Conservation (phyloP, 1,140 invertebrate genomes). For the Linepithema humile region DNA sequence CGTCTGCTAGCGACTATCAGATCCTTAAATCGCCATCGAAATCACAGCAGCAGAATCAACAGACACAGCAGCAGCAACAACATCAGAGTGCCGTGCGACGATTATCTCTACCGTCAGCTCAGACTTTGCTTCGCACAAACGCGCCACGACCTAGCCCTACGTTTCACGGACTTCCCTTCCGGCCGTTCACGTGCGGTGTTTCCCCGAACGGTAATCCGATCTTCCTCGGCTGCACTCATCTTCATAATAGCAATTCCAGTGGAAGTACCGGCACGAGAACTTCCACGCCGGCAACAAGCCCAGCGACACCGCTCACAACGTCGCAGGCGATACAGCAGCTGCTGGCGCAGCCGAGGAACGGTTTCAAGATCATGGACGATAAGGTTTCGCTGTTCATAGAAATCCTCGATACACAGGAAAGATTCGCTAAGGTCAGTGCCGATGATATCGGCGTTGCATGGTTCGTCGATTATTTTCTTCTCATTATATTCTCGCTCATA, state of each 20-base stretch:
- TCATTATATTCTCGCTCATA: neutral
- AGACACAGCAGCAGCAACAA: slow-evolving; percentile 50
- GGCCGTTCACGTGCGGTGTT: slow-evolving; percentile 82
- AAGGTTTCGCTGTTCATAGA: slow-evolving; percentile 91
- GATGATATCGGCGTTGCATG: neutral
- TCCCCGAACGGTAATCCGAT: slow-evolving; percentile 83
- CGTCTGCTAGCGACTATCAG: slow-evolving; percentile 87
- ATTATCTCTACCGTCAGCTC: slow-evolving; percentile 81
- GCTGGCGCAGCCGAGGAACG: slow-evolving; percentile 88
- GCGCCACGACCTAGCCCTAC: slow-evolving; percentile 86
- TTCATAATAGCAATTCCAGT: slow-evolving; percentile 73
- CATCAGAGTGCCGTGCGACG: slow-evolving; percentile 75
- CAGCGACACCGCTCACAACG: slow-evolving; percentile 84
- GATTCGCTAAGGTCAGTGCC: slow-evolving; percentile 89
- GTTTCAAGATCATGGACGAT: slow-evolving; percentile 90
- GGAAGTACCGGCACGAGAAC: slow-evolving; percentile 74
- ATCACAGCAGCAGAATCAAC: slow-evolving; percentile 72
- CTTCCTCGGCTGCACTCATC: slow-evolving; percentile 84
- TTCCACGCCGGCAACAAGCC: slow-evolving; percentile 84
- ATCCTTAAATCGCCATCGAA: slow-evolving; percentile 83
- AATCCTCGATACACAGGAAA: slow-evolving; percentile 91
- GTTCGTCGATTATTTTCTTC: neutral
- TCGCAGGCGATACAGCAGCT: slow-evolving; percentile 88
- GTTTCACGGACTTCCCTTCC: slow-evolving; percentile 86
- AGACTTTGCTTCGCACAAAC: slow-evolving; percentile 78